These are phyloP conservation scores for Porphyrio hochstetteri DNA, from an alignment of 2,113 vertebrate genomes.

Conservation along the genomic window DNA sequence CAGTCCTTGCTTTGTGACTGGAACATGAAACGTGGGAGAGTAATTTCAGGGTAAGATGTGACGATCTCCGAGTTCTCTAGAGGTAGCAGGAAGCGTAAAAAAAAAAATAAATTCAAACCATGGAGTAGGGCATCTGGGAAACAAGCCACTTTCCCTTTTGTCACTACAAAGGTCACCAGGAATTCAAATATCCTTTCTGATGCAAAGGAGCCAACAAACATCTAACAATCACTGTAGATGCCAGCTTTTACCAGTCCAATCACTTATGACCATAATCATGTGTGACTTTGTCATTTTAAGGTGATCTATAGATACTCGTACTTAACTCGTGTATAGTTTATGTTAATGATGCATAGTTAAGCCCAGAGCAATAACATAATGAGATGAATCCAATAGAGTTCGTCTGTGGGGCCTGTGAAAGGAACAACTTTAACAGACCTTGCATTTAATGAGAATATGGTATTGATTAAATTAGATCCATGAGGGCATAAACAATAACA, in stretches of 20 bases:
- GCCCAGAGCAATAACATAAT: slow-evolving; percentile 54
- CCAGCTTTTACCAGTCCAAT: not conserved
- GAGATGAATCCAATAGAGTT: slow-evolving; percentile 48
- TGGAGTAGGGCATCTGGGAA: not conserved
- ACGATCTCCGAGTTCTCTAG: not conserved
- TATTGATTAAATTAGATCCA: slow-evolving; percentile 67
- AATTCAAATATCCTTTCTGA: not conserved
- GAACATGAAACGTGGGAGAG: not conserved
- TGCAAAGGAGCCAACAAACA: not conserved
- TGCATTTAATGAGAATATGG: slow-evolving; percentile 63
- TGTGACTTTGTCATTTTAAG: slow-evolving; percentile 16
- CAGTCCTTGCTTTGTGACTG: not conserved
- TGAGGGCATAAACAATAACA: slow-evolving; percentile 44
- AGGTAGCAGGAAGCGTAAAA: not conserved
- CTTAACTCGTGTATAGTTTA: slow-evolving; percentile 41
- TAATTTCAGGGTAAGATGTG: not conserved
- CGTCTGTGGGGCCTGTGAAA: slow-evolving; percentile 35
- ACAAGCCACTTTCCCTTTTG: not conserved
- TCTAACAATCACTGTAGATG: not conserved
- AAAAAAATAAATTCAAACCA: not conserved
- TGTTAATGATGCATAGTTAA: slow-evolving; percentile 57
- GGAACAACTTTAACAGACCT: slow-evolving; percentile 47
- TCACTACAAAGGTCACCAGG: not conserved
- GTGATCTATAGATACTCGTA: slow-evolving; percentile 13
- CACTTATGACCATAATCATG: not conserved